Evolutionary conservation across 2,797 vertebrate genomes (phyloP), one percentile per base, ranked within the genome.

Genomic region (Caiman crocodilus): DNA sequence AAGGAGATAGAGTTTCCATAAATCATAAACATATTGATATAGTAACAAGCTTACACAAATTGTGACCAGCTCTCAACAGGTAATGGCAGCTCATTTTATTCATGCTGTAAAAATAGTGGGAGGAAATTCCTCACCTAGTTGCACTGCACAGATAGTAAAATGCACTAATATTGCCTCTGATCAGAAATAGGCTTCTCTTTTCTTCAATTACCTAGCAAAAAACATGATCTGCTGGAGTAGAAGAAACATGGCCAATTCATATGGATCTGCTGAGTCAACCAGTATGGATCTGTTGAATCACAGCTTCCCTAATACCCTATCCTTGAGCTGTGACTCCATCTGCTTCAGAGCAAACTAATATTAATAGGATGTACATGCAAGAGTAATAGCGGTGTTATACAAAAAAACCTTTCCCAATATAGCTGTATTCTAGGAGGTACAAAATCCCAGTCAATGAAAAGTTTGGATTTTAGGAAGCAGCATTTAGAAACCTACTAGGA

Each of bases 101-200:
- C 77, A 30, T 67, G 61, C 65, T 28, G 57, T 80, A 42, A 80
- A 88, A 32, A 56, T 75, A 57, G 78, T 14, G n/a, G 67, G 26
- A 82, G 60, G 26, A 74, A 89, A 95, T 91, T 75, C 55, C 60
- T 73, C 81, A 78, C 78, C 87, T 91, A 69, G 79, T 32, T 91
- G 32, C 78, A 28, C 15, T 78, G 81, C 64, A 60, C 2, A 1
- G 25, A 21, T 87, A 85, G 85, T 35, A 57, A 73, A 50, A 90
- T 92, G 76, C 89, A 90, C 71, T 63, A 63, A 26, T 35, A 87
- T 82, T 17, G 65, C 89, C 14, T 78, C 81, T 73, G 69, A 92
- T 82, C 3, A 87, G 78, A 94, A 85, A 89, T 17, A 30, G 28
- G 18, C 64, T 30, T 28, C n/a, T 30, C n/a, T 65, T 30, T 65